Base-by-base conservation (phyloP, 2,797 vertebrate genomes). In the Smutsia temminckii region DNA sequence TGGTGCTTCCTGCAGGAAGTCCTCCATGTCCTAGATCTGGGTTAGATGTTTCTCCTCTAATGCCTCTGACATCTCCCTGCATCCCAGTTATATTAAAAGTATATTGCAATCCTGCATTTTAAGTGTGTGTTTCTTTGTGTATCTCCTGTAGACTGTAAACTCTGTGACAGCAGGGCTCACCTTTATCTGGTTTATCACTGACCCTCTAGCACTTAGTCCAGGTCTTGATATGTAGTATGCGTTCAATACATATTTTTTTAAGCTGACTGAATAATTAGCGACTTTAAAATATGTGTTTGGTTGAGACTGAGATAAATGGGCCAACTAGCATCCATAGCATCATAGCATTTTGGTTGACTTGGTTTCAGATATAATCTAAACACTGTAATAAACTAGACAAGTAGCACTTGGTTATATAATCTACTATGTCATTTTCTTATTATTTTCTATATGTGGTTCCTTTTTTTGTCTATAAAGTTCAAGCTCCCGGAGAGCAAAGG, bases 391-490 rank as follows among this genome's bases (percentile, higher is more conserved):
- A 92, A 66, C 69, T 64, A 68, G 46, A 81, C 37, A 74, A 72
- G 53, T 79, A 83, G 27, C 53, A 64, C 84, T 95, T 95, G 71
- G 10, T 77, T 93, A 25, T 23, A 77, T 64, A 59, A 16, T 75
- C 21, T 53, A 32, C 27, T 25, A 20, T 37, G 27, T 85, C 8
- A 72, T 71, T 91, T 90, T 59, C 61, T 83, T 61, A 29, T 85
- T 96, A 51, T 91, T 86, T 95, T 86, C 46, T 83, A 20, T 51
- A 32, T 3, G 3, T 64, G 42, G 42, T 89, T 90, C 83, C 29
- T 86, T 86, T 90, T 27, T 53, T 84, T 81, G 34, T 55, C 64
- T 86, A 68, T 83, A 95, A 86, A 71, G 84, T 53, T 87, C 40
- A 40, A 89, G 57, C 74, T 91, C 69, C 53, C 46, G 7, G 81